Evolutionary conservation across 2,888 invertebrate species (phyloP), one percentile per base, ranked within the genome.

Genomic region (Sylvicola cinctus): DNA sequence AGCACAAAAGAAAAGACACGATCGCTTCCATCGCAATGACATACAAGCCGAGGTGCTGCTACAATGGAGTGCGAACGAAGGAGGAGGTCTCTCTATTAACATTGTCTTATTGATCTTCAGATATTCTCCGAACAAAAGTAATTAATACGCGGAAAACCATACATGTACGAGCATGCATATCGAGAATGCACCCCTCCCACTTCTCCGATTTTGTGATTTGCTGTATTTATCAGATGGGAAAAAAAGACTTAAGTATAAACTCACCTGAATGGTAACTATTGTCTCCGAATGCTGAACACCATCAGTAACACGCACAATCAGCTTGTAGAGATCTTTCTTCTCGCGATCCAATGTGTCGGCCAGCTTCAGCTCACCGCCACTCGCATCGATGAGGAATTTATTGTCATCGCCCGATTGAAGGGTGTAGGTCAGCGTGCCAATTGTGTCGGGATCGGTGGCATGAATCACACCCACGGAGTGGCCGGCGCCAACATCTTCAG

Each of bases 251-350:
- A 25, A 25, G 25, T 25, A 25, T 8, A 25, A 25, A 25, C 68
- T 60, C 60, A 87, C 87, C 73, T 75, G 70, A 49, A 93, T 68
- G 40, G 70, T 66, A 36, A 90, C 65, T 45, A 69, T 65, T 40
- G 80, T 70, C 54, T 84, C 80, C 16, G 83, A 78, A 50, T 73
- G 71, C 56, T 88, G 90, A 40, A 81, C 68, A 34, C 90, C 88
- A 63, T 93, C 93, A 51, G 74, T 77, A 39, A 87, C 91, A 47
- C 84, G 70, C 36, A 91, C 70, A 37, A 68, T 65, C 40, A 93
- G 61, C 49, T 73, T 68, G 60, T 90, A 90, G 46, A 68, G 65
- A 44, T 80, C 73, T 46, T 73, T 69, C 17, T 71, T 70, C 60
- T 90, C 90, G 40, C 88, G 66, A 57, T 90, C 88, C 46, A 90